These are phyloP conservation scores for Pogonomyrmex californicus DNA, from an alignment of 1,140 invertebrate species.

Conservation along the genomic window DNA sequence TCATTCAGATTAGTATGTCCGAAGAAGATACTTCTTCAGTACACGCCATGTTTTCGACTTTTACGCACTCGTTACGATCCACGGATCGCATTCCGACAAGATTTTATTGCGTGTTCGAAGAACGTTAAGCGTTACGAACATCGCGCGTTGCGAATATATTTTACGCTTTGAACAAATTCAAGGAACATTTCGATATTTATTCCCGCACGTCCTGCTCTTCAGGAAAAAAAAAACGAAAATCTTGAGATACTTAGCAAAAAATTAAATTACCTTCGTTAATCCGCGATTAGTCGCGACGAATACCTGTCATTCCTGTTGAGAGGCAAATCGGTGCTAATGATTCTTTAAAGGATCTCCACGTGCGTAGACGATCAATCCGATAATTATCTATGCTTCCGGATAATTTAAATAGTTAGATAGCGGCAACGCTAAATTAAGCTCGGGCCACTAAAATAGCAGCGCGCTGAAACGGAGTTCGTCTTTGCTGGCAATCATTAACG, in stretches of 20 bases:
- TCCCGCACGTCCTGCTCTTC: background rate
- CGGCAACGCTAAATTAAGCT: conserved; percentile 35
- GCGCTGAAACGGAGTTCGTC: conserved; percentile 28
- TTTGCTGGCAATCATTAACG: conserved; percentile 64
- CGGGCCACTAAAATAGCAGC: conserved; percentile 47
- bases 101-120: conserved; percentile 34
- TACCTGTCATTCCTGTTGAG: conserved; percentile 7
- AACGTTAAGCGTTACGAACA: conserved; percentile 15
- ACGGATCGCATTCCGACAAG: conserved; percentile 35
- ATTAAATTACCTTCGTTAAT: conserved; percentile 44
- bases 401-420: conserved; percentile 28
- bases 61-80: conserved; percentile 48
- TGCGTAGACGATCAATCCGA: conserved; percentile 9
- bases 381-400: conserved; percentile 45
- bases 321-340: conserved; percentile 43
- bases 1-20: conserved; percentile 28
- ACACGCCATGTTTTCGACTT: conserved; percentile 32
- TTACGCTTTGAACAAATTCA: background rate
- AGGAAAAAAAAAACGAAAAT: background rate
- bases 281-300: conserved; percentile 25
- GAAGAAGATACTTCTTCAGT: conserved; percentile 15
- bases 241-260: background rate
- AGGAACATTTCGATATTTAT: background rate
- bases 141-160: background rate
- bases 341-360: conserved; percentile 10